These are phyloP conservation scores for Paralichthys olivaceus DNA, from an alignment of 2,113 vertebrate genomes.

Conservation along the genomic window DNA sequence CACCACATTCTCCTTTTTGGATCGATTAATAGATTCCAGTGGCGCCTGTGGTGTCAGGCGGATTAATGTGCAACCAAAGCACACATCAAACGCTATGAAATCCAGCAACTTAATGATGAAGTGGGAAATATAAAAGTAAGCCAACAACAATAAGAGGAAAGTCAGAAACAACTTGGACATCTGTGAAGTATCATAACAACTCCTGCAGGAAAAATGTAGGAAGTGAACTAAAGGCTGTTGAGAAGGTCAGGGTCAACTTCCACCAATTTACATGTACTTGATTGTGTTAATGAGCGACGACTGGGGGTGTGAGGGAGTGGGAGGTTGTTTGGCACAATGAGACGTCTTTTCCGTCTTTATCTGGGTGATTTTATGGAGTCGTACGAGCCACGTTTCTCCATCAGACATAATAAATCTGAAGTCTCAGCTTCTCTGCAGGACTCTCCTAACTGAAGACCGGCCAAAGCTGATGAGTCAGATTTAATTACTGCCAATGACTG, in stretches of 20 bases:
- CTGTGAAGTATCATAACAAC: neutral
- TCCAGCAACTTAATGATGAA: neutral
- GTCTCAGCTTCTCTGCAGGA: slow-evolving; percentile 5
- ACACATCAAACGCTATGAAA: neutral
- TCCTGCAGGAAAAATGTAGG: slow-evolving; percentile 1
- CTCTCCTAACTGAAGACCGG: slow-evolving; percentile 1
- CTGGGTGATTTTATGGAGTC: slow-evolving; percentile 16
- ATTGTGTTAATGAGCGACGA: slow-evolving; percentile 11
- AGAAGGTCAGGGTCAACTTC: slow-evolving; percentile 2
- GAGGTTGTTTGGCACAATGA: neutral
- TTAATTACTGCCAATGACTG: slow-evolving; percentile 7
- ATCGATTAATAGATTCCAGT: too few species aligned
- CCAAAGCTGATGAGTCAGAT: slow-evolving; percentile 15
- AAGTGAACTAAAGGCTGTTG: slow-evolving; percentile 1
- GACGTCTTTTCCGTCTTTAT: neutral
- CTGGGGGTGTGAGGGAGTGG: neutral
- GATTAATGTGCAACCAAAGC: too few species aligned
- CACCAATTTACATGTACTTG: neutral
- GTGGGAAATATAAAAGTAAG: too few species aligned
- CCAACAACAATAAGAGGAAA: neutral
- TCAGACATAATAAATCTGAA: slow-evolving; percentile 3
- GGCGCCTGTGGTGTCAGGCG: too few species aligned
- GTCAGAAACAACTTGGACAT: neutral
- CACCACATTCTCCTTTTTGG: too few species aligned
- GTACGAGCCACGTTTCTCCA: neutral